Evolutionary conservation across 2,113 vertebrate species (phyloP).

Genomic region (Chaetops frenatus): DNA sequence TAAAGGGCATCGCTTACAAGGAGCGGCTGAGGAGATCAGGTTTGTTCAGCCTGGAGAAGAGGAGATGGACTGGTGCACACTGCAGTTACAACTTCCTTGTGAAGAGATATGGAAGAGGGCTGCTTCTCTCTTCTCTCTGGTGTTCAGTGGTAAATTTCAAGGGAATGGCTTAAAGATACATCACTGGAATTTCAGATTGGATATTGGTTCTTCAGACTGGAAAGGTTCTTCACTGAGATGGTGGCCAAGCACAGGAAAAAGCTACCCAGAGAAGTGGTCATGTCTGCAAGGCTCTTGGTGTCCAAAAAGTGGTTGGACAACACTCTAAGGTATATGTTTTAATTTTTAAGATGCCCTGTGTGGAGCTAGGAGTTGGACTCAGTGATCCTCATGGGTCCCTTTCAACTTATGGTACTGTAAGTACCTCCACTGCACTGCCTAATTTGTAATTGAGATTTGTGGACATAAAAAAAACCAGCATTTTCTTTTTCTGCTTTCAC

Average conservation of each 20-base stretch:
- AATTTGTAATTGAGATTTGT: not conserved
- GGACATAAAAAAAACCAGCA: not conserved
- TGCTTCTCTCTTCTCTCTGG: not conserved
- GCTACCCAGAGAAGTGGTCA: not conserved
- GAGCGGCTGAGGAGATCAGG: not conserved
- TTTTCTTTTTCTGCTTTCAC: not conserved
- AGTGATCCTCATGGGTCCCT: not conserved
- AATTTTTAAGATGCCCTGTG: not conserved
- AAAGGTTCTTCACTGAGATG: not conserved
- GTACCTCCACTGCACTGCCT: not conserved
- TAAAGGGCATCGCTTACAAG: not conserved
- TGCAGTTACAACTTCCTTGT: not conserved
- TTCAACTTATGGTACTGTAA: not conserved
- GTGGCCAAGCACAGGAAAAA: not conserved
- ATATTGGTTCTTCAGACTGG: not conserved
- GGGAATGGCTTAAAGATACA: not conserved
- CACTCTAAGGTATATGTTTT: not conserved
- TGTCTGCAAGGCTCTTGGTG: not conserved
- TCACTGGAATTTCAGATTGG: not conserved
- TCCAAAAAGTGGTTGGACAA: not conserved
- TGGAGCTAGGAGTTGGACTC: not conserved
- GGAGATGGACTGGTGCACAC: accelerated
- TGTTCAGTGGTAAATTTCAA: not conserved
- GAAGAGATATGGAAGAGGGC: not conserved
- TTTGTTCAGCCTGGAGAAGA: not conserved